Percentiles rank a stretch among this genome's conserved stretches.
Evolutionary conservation across 1,140 invertebrate species (phyloP).

Genomic region (Drosophila nigrodunni): DNA sequence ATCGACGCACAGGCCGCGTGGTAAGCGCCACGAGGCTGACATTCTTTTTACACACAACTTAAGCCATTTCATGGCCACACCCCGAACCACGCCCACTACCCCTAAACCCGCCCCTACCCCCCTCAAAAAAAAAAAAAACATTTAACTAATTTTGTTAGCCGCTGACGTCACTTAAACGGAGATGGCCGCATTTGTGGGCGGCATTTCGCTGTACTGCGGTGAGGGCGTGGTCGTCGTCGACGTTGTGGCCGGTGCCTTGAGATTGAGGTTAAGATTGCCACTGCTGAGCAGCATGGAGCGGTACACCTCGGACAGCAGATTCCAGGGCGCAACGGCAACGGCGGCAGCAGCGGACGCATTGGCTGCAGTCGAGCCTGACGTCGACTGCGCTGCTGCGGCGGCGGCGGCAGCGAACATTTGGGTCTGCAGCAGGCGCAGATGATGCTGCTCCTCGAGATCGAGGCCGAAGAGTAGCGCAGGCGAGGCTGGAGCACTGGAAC

Average conservation of each 20-base stretch:
- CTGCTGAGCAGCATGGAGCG: conserved; percentile 77
- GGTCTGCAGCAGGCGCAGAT: conserved; percentile 72
- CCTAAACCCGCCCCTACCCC: no score
- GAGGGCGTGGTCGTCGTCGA: conserved; percentile 35
- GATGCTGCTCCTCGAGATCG: conserved; percentile 66
- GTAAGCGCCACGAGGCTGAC: no score
- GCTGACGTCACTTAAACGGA: conserved; percentile 58
- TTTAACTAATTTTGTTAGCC: no score
- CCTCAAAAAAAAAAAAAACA: no score
- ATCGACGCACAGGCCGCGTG: no score
- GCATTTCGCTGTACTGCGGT: conserved; percentile 60
- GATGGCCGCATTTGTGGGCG: conserved; percentile 71
- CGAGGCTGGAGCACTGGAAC: not conserved
- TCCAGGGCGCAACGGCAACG: conserved; percentile 70
- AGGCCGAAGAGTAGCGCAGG: conserved; percentile 18
- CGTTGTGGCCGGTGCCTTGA: conserved; percentile 33
- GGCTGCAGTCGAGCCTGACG: conserved; percentile 7
- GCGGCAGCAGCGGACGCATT: conserved; percentile 25
- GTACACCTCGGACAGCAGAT: conserved; percentile 78
- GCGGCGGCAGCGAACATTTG: conserved; percentile 82
- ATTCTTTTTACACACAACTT: no score
- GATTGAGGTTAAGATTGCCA: conserved; percentile 35
- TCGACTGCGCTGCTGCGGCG: conserved; percentile 50
- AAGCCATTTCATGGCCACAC: conserved; percentile 33
- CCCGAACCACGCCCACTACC: no score